Conservation (phyloP, 2,888 invertebrate species). For the Hyles lineata region DNA sequence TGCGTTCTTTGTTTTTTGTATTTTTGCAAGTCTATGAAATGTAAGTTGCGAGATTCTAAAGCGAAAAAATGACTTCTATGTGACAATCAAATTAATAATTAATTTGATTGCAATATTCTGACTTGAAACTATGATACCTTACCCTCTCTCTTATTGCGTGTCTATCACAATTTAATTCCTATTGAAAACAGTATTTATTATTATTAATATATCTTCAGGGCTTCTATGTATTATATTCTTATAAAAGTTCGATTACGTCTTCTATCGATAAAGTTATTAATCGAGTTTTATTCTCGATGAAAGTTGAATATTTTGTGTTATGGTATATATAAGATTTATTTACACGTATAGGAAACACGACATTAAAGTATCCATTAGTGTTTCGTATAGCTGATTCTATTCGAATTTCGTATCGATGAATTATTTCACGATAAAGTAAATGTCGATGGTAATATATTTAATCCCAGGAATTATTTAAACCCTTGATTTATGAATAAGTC, state of each 20-base stretch:
- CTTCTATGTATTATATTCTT: neutral
- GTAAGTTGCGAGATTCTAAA: neutral
- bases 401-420: constrained; percentile 1
- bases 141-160: neutral
- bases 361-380: neutral
- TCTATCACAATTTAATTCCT: neutral
- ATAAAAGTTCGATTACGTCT: neutral
- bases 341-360: neutral
- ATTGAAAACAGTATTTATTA: neutral
- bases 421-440: constrained; percentile 1
- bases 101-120: neutral
- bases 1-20: neutral
- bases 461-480: neutral
- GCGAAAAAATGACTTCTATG: neutral
- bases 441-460: constrained; percentile 7
- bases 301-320: neutral
- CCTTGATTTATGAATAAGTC: neutral
- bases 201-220: neutral
- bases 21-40: constrained; percentile 1
- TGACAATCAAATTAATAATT: constrained; percentile 16
- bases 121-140: neutral
- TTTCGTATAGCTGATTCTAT: neutral
- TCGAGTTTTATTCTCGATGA: neutral
- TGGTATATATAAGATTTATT: neutral
- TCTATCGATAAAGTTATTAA: neutral